Base-by-base conservation (phyloP, 2,113 vertebrate genomes). In the Pygoscelis adeliae region DNA sequence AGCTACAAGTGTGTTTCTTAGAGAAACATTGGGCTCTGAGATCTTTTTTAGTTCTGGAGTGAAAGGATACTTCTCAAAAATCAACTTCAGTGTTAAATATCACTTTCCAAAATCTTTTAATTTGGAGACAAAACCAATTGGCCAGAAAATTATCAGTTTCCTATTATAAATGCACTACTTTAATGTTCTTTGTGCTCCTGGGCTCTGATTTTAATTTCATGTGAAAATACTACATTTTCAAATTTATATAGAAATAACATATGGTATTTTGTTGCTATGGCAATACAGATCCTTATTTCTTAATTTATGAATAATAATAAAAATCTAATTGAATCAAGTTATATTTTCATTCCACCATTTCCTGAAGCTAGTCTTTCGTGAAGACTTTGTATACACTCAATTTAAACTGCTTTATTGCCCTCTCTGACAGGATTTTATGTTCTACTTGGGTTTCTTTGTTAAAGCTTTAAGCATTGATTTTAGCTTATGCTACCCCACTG, bases 161-260 rank as follows among this genome's bases (percentile, higher is more conserved):
- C 25, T 90, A 67, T 93, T 63, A 95, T 27, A 94, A 85, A 55
- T 80, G 23, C 36, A 85, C 49, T 83, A 50, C 53, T 92, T 93
- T n/a, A 91, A 77, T 93, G 58, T 88, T 89, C 49, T 78, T 79
- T 65, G 29, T 93, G 36, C 34, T 85, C 32, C 58, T 52, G 32
- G 65, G 38, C 53, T 82, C 46, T 56, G 40, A 22, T 90, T 92
- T 97, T 56, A 91, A 91, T 96, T 96, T 96, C 23, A 63, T 89
- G 25, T 52, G 78, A 93, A 72, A 81, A 61, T 19, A 89, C 6
- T 83, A 25, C 6, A 63, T 92, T 93, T 93, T 87, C 72, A 97
- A 92, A 89, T 93, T 91, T 94, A 89, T 30, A 88, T 13, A 92
- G 87, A 61, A 95, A 97, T 93, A 96, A 91, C 79, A 82, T 80